Conservation (phyloP, 2,888 invertebrate species). For the Polia nebulosa region DNA sequence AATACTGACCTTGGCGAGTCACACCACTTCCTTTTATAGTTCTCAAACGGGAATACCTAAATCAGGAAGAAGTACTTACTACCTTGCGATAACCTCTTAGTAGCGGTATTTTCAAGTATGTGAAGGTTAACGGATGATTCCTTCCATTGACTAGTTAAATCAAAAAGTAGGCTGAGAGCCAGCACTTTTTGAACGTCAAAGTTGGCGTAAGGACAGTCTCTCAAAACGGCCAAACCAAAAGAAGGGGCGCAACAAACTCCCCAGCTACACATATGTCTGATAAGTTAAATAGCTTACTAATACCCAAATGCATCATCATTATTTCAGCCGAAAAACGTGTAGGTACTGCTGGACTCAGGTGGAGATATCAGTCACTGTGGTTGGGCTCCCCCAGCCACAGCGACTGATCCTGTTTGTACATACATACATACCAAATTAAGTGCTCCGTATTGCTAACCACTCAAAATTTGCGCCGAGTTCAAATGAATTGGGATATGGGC, state of each 20-base stretch:
- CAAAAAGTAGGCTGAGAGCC: too few species aligned
- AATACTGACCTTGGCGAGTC: conserved; percentile 70
- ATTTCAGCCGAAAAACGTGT: neutral
- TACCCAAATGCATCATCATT: neutral
- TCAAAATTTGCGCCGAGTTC: neutral
- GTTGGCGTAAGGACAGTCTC: too few species aligned
- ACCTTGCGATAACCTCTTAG: neutral
- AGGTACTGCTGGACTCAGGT: too few species aligned
- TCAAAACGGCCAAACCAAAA: too few species aligned
- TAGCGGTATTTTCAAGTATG: neutral
- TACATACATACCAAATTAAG: neutral
- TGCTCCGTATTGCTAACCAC: neutral
- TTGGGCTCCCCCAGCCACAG: too few species aligned
- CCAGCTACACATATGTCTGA: too few species aligned
- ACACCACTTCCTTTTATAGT: conserved; percentile 50
- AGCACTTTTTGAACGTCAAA: too few species aligned
- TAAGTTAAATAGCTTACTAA: too few species aligned
- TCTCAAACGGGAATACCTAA: conserved; percentile 38
- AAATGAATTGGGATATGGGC: neutral
- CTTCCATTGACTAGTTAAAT: neutral
- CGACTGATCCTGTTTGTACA: neutral
- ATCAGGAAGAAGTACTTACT: conserved; percentile 30
- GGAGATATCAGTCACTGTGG: too few species aligned
- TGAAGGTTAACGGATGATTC: neutral
- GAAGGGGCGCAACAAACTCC: too few species aligned